phyloP scores from a whole-genome alignment of 1,140 invertebrate genomes.

The Leptopilina boulardi region DNA sequence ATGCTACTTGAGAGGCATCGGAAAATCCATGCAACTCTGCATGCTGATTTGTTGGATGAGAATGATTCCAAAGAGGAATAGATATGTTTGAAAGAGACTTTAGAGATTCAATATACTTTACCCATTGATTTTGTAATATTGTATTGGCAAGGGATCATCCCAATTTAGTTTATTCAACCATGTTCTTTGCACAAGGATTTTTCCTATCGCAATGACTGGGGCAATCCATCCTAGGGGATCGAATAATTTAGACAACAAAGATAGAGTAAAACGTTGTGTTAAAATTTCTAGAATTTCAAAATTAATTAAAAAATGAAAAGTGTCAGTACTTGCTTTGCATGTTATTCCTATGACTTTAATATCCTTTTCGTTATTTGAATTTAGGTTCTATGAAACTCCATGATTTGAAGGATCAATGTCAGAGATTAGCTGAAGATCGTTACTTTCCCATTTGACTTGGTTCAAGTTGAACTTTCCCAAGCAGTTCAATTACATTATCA shows the following conservation, averaged over 20 bases:
- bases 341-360: not conserved
- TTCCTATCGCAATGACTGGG: constrained; percentile 9
- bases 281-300: not conserved
- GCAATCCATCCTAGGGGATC: constrained; percentile 40
- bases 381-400: not conserved
- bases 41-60: not conserved
- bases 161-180: constrained; percentile 6
- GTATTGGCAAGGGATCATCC: constrained; percentile 36
- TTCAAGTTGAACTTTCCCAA: not conserved
- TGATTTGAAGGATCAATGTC: not conserved
- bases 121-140: not conserved
- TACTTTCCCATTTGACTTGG: not conserved
- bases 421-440: not conserved
- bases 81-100: not conserved
- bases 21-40: too few species aligned
- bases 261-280: constrained; percentile 10
- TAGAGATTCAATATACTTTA: not conserved
- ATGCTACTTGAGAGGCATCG: too few species aligned
- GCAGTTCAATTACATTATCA: constrained; percentile 24
- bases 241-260: constrained; percentile 16
- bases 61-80: not conserved
- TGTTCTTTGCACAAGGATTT: constrained; percentile 35
- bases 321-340: not conserved
- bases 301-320: not conserved
- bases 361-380: not conserved